These are phyloP conservation scores for Drosophila suboccidentalis DNA, from an alignment of 2,888 invertebrate genomes.

Conservation along the genomic window DNA sequence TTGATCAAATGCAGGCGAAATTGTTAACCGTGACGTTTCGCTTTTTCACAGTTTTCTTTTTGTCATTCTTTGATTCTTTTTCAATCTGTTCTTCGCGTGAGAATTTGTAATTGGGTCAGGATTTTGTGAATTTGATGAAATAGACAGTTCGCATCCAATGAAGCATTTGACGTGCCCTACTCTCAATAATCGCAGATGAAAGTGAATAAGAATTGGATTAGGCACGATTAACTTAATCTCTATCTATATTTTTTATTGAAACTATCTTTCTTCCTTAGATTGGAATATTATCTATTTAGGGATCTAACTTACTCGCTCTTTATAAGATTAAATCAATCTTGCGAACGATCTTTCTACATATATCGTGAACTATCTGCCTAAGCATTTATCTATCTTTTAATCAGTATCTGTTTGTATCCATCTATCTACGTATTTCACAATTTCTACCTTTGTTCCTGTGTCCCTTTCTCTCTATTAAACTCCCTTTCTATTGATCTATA, in stretches of 20 bases:
- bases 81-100: constrained; percentile 67
- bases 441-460: no score
- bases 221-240: no score
- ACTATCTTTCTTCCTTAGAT: neutral
- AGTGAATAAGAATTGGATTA: constrained; percentile 39
- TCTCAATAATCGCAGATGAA: constrained; percentile 56
- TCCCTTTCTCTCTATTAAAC: no score
- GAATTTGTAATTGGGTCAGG: constrained; percentile 78
- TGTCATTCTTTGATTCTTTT: neutral
- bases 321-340: no score
- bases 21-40: constrained; percentile 75
- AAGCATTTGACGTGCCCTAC: constrained; percentile 70
- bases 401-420: no score
- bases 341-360: neutral
- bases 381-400: no score
- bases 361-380: no score
- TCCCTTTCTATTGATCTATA: no score
- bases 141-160: constrained; percentile 55
- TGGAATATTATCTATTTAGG: neutral
- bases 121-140: constrained; percentile 37
- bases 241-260: neutral
- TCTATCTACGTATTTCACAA: no score
- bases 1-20: constrained; percentile 74
- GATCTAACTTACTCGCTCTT: no score
- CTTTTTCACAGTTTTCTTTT: constrained; percentile 56